These are phyloP conservation scores for Epinephelus moara DNA, from an alignment of 2,113 vertebrate genomes.

Conservation along the genomic window DNA sequence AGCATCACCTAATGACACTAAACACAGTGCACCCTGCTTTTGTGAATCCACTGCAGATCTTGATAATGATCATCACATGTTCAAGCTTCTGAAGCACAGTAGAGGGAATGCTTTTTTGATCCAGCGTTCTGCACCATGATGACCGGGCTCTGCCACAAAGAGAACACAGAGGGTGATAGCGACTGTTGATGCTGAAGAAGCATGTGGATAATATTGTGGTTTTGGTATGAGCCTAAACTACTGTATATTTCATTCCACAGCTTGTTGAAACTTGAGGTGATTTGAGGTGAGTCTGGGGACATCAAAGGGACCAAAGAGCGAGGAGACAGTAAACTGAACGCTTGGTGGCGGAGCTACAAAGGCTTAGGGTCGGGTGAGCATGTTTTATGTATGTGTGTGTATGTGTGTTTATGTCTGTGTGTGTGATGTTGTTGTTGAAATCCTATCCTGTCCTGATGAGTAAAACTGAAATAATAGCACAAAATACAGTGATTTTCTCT, in stretches of 20 bases:
- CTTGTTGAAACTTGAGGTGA: slow-evolving; percentile 35
- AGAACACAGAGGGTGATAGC: not conserved
- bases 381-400: slow-evolving; percentile 5
- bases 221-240: slow-evolving; percentile 40
- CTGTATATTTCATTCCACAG: slow-evolving; percentile 42
- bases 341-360: slow-evolving; percentile 30
- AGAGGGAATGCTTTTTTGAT: not conserved
- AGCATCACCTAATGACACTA: not conserved
- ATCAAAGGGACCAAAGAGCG: slow-evolving; percentile 52
- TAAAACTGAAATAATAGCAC: not conserved
- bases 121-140: not conserved
- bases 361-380: slow-evolving; percentile 10
- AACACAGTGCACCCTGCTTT: not conserved
- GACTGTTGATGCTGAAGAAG: not conserved
- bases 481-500: slow-evolving; percentile 1
- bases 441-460: not conserved
- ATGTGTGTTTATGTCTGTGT: slow-evolving; percentile 5
- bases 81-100: not conserved
- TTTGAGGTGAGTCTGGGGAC: slow-evolving; percentile 31
- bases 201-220: slow-evolving; percentile 39
- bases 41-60: not conserved
- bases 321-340: slow-evolving; percentile 20
- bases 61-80: slow-evolving; percentile 10
- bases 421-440: slow-evolving; percentile 10
- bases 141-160: not conserved